phyloP scores from a whole-genome alignment of 2,797 vertebrate genomes.

The Pantherophis alleghaniensis region DNA sequence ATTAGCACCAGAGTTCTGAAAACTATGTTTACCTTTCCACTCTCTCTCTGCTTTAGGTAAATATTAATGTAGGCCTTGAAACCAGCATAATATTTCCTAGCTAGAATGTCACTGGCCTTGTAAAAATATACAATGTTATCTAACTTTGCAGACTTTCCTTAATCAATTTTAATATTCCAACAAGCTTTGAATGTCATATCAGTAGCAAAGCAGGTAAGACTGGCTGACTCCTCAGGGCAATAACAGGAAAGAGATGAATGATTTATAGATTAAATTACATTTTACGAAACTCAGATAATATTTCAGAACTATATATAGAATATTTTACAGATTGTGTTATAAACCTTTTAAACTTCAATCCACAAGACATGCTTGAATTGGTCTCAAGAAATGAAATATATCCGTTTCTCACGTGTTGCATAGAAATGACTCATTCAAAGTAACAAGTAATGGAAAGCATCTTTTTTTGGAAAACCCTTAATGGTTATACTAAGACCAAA shows the following conservation, averaged over 20 bases:
- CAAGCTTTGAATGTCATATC: constrained; percentile 34
- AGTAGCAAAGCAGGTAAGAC: constrained; percentile 43
- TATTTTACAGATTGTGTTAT: constrained; percentile 11
- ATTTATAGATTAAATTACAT: constrained; percentile 30
- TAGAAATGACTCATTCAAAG: constrained; percentile 62
- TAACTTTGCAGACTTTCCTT: constrained; percentile 4
- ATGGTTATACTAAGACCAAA: constrained; percentile 63
- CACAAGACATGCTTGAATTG: constrained; percentile 53
- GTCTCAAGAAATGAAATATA: constrained; percentile 63
- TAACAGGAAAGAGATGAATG: constrained; percentile 44
- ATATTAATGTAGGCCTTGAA: constrained; percentile 28
- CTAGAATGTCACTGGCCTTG: neutral
- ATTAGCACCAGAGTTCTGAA: neutral
- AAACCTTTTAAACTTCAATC: constrained; percentile 4
- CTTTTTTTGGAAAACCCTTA: constrained; percentile 65
- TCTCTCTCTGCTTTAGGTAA: constrained; percentile 4
- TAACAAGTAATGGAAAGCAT: constrained; percentile 60
- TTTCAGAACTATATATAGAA: constrained; percentile 9
- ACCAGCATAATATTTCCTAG: constrained; percentile 13
- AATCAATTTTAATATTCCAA: constrained; percentile 4
- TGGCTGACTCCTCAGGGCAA: constrained; percentile 37
- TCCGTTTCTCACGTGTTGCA: constrained; percentile 58
- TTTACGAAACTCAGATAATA: constrained; percentile 32
- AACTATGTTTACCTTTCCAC: neutral
- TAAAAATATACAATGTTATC: constrained; percentile 33